phyloP scores from a whole-genome alignment of 2,113 vertebrate species.

The Ia io region DNA sequence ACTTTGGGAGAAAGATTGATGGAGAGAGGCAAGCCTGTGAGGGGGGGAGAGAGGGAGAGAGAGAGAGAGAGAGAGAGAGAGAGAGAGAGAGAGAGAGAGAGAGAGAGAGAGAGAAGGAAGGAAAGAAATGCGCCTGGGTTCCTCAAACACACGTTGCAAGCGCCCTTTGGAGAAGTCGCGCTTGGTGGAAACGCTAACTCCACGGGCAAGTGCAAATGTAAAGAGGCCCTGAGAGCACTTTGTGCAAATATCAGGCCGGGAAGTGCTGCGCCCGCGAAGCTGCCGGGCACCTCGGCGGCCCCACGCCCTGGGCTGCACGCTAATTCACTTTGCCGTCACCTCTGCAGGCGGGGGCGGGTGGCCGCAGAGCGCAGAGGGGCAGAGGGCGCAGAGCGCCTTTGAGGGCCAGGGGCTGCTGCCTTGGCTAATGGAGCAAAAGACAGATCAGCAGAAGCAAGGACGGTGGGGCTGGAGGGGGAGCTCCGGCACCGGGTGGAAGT shows the following conservation, averaged over 20 bases:
- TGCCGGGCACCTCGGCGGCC: constrained; percentile 55
- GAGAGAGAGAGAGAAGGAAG: neutral
- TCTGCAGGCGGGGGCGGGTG: neutral
- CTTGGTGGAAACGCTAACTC: constrained; percentile 52
- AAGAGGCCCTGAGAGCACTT: constrained; percentile 69
- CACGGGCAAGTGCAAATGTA: constrained; percentile 66
- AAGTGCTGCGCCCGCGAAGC: constrained; percentile 68
- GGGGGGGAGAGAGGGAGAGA: neutral
- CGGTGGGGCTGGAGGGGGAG: neutral
- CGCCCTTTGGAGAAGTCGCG: constrained; percentile 60
- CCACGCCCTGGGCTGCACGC: constrained; percentile 18
- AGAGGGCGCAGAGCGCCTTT: neutral
- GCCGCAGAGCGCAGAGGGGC: neutral
- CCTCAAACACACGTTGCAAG: constrained; percentile 35
- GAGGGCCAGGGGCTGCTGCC: neutral
- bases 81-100: neutral
- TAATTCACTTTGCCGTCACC: constrained; percentile 72
- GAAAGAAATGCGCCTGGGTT: neutral
- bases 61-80: neutral
- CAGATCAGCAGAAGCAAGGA: constrained; percentile 69
- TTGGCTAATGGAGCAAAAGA: constrained; percentile 70
- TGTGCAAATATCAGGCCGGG: constrained; percentile 75
- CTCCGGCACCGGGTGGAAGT: neutral
- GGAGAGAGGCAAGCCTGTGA: neutral
- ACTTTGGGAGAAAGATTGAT: neutral